Evolutionary conservation across 2,888 invertebrate genomes (phyloP), one percentile per base, ranked within the genome.

Genomic region (Stegana nigrithorax): DNA sequence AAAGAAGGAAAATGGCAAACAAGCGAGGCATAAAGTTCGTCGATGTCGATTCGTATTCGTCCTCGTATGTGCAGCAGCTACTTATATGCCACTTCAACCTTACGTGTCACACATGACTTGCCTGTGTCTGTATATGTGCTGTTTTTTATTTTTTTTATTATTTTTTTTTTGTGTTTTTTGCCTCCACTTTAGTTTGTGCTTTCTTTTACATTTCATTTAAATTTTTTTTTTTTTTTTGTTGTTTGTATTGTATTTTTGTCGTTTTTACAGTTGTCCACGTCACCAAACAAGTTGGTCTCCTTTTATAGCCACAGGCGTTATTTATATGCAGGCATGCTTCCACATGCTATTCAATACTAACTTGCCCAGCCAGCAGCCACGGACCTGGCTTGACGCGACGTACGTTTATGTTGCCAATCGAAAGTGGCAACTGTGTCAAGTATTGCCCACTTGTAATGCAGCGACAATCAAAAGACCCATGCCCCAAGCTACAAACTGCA

Each of bases 251-350:
- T 36, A 32, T 62, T 73, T 67, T 73, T 71, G 67, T 64, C 60
- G 67, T 66, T 66, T 67, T 69, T 73, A 70, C 75, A 70, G 75
- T 79, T 81, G 78, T 75, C 76, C 80, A 78, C 68, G 72, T 72
- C 67, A 72, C 72, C 72, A 72, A 73, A 72, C 72, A 73, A 70
- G 73, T 79, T 81, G 79, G 79, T 80, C 81, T 81, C 80, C 82
- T 78, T 81, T 82, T 82, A 82, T 82, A 81, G 82, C 81, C 82
- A 82, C 82, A 82, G 82, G 81, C 82, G 81, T 82, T 82, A 82
- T 82, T 82, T 82, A 82, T 81, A 82, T 80, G 81, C 78, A 80
- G 75, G 73, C 75, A 66, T 65, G 63, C 23, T 51, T 39, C 42
- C 57, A 56, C 27, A 55, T 45, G 53, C 27, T 25, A 47, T 25